phyloP scores from a whole-genome alignment of 2,888 invertebrate genomes.

The Brachyopa scutellaris region DNA sequence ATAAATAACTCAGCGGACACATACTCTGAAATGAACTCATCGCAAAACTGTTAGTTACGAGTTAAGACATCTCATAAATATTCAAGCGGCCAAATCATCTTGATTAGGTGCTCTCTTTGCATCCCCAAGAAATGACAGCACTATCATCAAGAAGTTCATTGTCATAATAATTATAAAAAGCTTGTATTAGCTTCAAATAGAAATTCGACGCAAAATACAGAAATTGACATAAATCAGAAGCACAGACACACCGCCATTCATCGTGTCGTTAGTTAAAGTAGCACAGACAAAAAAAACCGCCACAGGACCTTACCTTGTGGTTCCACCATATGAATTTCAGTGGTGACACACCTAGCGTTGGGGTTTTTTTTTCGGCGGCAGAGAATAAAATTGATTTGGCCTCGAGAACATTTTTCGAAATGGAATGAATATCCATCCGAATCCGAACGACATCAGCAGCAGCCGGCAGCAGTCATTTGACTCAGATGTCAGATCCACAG shows the following conservation, averaged over 20 bases:
- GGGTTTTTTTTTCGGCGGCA: not conserved
- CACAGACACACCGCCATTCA: constrained; percentile 6
- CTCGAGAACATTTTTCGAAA: constrained; percentile 34
- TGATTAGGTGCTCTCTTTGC: no score
- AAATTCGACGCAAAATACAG: no score
- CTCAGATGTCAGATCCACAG: constrained; percentile 16
- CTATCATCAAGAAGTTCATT: no score
- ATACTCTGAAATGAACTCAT: not conserved
- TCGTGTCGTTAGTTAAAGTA: constrained; percentile 1
- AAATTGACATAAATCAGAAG: constrained; percentile 19
- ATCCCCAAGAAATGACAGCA: no score
- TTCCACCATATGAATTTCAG: no score
- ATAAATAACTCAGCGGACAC: no score
- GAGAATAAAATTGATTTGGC: constrained; percentile 28
- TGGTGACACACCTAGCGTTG: no score
- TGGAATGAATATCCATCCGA: constrained; percentile 41
- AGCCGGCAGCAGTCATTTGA: constrained; percentile 3
- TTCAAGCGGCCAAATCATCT: no score
- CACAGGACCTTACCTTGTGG: constrained; percentile 34
- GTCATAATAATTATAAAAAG: no score
- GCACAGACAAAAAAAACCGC: constrained; percentile 6
- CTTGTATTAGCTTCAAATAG: no score
- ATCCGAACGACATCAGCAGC: constrained; percentile 23
- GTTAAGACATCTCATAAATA: no score
- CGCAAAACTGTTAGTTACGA: no score